These are phyloP conservation scores for Pseudocheirus occidentalis DNA, from an alignment of 2,797 vertebrate species.

Conservation along the genomic window DNA sequence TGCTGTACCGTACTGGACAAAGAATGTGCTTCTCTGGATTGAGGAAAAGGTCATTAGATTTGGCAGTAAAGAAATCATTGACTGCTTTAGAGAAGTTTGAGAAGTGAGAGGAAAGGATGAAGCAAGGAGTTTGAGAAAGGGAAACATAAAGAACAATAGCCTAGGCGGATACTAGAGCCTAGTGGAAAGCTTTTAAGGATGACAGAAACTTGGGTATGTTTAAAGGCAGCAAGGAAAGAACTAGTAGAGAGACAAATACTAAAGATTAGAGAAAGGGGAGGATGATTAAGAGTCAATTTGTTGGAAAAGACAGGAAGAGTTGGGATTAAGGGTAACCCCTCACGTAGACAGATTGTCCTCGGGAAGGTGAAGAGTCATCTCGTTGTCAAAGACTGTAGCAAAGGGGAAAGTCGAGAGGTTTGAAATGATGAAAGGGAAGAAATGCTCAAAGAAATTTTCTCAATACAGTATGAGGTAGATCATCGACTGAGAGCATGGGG, in stretches of 20 bases:
- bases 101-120: not conserved
- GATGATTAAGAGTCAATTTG: not conserved
- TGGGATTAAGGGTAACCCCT: not conserved
- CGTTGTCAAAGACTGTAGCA: not conserved
- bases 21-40: not conserved
- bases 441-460: not conserved
- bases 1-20: not conserved
- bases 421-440: not conserved
- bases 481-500: not conserved
- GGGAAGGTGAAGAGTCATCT: not conserved
- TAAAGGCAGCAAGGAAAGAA: not conserved
- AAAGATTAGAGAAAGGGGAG: not conserved
- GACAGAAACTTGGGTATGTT: not conserved
- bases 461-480: not conserved
- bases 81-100: not conserved
- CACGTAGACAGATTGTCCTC: not conserved
- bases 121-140: not conserved
- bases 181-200: not conserved
- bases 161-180: not conserved
- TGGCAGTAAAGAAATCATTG: not conserved
- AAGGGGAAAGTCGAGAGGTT: not conserved
- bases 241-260: not conserved
- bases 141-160: not conserved
- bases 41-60: not conserved
- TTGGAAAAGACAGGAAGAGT: not conserved